Percentiles rank a stretch among this genome's conserved stretches.
phyloP scores from a whole-genome alignment of 2,113 vertebrate genomes.

The Ondatra zibethicus region DNA sequence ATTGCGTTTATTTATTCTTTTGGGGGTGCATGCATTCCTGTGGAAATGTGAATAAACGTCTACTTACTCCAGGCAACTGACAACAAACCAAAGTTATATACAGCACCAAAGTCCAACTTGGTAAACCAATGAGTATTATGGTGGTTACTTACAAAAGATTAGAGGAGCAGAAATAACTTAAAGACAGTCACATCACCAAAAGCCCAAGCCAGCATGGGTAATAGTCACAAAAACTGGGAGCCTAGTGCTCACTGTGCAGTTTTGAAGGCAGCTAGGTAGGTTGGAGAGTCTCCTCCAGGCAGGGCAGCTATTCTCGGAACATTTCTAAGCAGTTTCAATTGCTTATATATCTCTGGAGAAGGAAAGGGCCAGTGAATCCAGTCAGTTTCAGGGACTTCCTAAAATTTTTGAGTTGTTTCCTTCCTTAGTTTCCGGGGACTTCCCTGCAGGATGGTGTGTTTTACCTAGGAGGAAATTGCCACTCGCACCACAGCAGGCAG shows the following conservation, averaged over 20 bases:
- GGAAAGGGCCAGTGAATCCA: not conserved
- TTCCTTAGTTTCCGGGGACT: not conserved
- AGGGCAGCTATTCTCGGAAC: not conserved
- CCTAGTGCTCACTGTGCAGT: not conserved
- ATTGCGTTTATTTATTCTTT: not conserved
- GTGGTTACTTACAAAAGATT: too few relatives aligned
- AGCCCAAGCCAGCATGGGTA: not conserved
- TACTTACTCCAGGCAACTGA: not conserved
- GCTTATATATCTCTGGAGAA: not conserved
- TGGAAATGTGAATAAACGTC: not conserved
- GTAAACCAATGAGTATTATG: not conserved
- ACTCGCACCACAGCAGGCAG: not conserved
- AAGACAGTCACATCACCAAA: not conserved
- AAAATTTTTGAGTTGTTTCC: not conserved
- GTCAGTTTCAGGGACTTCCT: constrained; percentile 4
- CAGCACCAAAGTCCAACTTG: not conserved
- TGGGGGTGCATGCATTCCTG: not conserved
- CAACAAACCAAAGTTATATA: not conserved
- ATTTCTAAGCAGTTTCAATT: not conserved
- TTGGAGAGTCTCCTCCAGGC: not conserved
- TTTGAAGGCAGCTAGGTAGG: not conserved
- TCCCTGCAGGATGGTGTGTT: not conserved
- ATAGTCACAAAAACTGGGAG: not conserved
- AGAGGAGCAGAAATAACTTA: not conserved
- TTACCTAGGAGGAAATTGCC: not conserved